Conservation (phyloP, 2,113 vertebrate genomes). For the Ahaetulla prasina region DNA sequence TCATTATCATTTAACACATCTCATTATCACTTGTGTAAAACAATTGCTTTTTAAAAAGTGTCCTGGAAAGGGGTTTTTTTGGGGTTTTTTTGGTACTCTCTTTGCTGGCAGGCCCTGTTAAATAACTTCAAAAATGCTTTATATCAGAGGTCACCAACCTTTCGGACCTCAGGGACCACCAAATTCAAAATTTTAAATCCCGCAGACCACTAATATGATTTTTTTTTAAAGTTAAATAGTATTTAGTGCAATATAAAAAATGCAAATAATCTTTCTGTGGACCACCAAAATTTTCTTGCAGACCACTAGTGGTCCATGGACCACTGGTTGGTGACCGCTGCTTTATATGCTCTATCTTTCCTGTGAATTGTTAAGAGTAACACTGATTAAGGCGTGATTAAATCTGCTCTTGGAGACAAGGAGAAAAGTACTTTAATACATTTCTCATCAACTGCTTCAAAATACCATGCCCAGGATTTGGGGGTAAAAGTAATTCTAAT, state of each 20-base stretch:
- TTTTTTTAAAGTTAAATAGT: too few relatives aligned
- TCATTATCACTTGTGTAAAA: background rate
- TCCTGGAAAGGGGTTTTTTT: background rate
- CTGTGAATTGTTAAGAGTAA: background rate
- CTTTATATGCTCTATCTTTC: background rate
- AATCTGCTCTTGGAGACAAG: background rate
- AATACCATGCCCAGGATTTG: background rate
- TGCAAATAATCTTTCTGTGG: too few relatives aligned
- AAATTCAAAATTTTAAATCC: too few relatives aligned
- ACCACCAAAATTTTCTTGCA: too few relatives aligned
- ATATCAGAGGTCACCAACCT: too few relatives aligned
- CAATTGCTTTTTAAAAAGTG: background rate
- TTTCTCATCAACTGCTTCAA: background rate
- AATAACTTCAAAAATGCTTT: background rate
- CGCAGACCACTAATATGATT: too few relatives aligned
- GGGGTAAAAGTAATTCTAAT: background rate
- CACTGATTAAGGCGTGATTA: background rate
- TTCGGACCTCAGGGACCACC: too few relatives aligned
- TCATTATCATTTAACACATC: background rate
- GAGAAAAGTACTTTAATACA: background rate
- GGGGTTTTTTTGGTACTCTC: background rate
- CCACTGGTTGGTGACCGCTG: too few relatives aligned
- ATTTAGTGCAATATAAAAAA: too few relatives aligned
- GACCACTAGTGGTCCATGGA: too few relatives aligned
- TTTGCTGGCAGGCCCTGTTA: background rate